A percentile compares a stretch with the other conserved stretches of the same genome.
Evolutionary conservation across 2,113 vertebrate genomes (phyloP).

Genomic region (Elephantulus edwardii): DNA sequence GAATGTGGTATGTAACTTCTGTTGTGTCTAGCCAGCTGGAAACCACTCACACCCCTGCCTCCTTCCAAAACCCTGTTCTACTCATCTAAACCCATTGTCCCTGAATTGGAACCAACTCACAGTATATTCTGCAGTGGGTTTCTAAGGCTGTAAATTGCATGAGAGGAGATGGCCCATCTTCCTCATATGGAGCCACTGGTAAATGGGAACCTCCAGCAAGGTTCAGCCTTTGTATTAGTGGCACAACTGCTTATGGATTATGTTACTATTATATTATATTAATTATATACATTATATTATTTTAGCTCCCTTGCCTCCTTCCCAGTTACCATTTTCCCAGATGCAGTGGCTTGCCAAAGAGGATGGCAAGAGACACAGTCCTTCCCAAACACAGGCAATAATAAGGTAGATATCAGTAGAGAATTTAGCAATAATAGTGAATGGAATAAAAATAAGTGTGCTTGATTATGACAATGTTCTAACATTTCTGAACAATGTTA

Average conservation of each 20-base stretch:
- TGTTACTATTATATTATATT: too few relatives aligned
- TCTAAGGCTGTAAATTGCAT: too few relatives aligned
- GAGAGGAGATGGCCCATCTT: too few relatives aligned
- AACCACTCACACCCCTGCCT: not conserved
- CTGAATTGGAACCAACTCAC: too few relatives aligned
- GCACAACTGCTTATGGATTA: too few relatives aligned
- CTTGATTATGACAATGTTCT: not conserved
- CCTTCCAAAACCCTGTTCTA: not conserved
- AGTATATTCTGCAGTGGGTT: too few relatives aligned
- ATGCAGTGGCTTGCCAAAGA: not conserved
- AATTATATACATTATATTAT: too few relatives aligned
- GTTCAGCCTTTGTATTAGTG: too few relatives aligned
- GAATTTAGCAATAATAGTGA: conserved; percentile 4
- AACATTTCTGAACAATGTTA: not conserved
- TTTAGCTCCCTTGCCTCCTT: not conserved
- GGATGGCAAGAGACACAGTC: too few relatives aligned
- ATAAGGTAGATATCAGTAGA: not conserved
- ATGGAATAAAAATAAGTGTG: not conserved
- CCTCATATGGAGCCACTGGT: too few relatives aligned
- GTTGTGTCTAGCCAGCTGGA: not conserved
- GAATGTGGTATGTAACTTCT: not conserved
- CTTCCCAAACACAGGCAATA: not conserved
- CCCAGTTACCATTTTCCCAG: not conserved
- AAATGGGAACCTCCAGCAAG: too few relatives aligned
- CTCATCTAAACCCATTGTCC: too few relatives aligned